Evolutionary conservation across 2,797 vertebrate species (phyloP), one percentile per base, ranked within the genome.

Genomic region (Hypotaenidia philippensis): DNA sequence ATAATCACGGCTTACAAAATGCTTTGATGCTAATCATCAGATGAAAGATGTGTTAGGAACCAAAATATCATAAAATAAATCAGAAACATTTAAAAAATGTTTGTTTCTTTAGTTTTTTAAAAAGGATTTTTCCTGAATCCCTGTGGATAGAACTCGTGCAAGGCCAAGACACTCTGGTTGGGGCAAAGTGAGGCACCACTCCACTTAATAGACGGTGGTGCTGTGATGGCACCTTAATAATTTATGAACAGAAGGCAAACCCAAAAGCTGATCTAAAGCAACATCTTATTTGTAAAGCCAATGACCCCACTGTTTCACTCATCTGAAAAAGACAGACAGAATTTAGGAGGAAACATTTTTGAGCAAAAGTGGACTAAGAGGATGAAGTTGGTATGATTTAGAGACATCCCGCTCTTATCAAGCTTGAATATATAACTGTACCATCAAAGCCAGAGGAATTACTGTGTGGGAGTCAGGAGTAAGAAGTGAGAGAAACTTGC

Each of bases 21-120:
- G 32, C 47, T 93, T 87, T 87, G 78, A 82, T 78, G 57, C 25
- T 84, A 75, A 81, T 86, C 36, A 56, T 69, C 59, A 72, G 29
- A 87, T 40, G 15, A 93, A 86, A 71, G 83, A 68, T 41, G 11
- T 13, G 44, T 83, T 55, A 45, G n/a, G 41, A 93, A 32, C 25
- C 60, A 44, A 77, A 92, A 66, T 52, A 61, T 17, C 34, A 69
- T 56, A 52, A 1, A 60, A 36, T 40, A 74, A 88, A 80, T 34
- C 19, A 76, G 34, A 85, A 76, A 57, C 2, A 56, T 49, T 57
- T 50, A 20, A 16, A 68, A 79, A 60, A 40, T 23, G 11, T 65
- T 31, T 75, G n/a, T 25, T 45, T 23, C 41, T 77, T 40, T 40
- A 40, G 14, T 22, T 27, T 52, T 27, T 52, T 52, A 36, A 36